These are phyloP conservation scores for Cotesia typhae DNA, from an alignment of 1,140 invertebrate species.

Conservation along the genomic window DNA sequence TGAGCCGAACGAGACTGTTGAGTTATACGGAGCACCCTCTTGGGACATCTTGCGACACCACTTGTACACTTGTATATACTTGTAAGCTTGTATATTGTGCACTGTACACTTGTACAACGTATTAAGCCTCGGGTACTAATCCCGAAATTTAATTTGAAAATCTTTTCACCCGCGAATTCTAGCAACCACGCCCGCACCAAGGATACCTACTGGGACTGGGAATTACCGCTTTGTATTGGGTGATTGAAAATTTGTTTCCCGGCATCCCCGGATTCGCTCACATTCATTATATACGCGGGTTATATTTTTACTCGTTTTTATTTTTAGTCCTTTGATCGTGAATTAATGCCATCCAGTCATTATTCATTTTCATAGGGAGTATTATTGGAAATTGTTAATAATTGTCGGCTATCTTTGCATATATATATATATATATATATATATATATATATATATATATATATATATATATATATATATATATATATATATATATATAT, in stretches of 20 bases:
- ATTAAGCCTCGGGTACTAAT: conserved; percentile 65
- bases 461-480: too few relatives aligned
- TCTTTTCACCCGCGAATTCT: conserved; percentile 56
- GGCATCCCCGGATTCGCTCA: too few relatives aligned
- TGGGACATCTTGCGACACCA: conserved; percentile 63
- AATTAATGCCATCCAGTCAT: too few relatives aligned
- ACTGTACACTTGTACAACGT: conserved; percentile 38
- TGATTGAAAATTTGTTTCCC: conserved; percentile 64
- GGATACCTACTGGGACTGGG: conserved; percentile 59
- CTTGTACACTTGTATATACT: conserved; percentile 43
- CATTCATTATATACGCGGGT: too few relatives aligned
- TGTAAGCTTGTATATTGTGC: too few relatives aligned
- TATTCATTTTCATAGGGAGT: too few relatives aligned
- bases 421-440: too few relatives aligned
- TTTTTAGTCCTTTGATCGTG: too few relatives aligned
- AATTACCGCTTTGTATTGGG: conserved; percentile 61
- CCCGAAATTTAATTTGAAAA: conserved; percentile 67
- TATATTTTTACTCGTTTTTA: background rate
- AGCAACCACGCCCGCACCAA: conserved; percentile 24
- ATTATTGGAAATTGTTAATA: too few relatives aligned
- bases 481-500: too few relatives aligned
- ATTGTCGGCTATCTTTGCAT: too few relatives aligned
- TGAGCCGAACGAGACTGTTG: conserved; percentile 30
- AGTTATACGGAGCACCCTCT: conserved; percentile 57
- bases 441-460: too few relatives aligned